phyloP scores from a whole-genome alignment of 2,888 invertebrate species.

The Andricus curvator region DNA sequence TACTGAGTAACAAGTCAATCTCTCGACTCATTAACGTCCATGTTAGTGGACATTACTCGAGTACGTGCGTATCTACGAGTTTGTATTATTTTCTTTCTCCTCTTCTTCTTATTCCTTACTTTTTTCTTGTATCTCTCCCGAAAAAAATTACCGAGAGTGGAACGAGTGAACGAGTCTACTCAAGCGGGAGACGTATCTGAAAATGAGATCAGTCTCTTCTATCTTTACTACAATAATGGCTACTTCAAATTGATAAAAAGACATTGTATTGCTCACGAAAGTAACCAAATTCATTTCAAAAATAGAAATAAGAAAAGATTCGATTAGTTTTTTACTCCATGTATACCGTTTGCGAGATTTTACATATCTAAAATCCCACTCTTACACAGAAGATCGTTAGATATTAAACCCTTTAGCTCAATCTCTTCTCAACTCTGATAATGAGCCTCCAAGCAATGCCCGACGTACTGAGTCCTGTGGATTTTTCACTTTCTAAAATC shows the following conservation, averaged over 20 bases:
- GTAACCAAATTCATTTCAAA: not conserved
- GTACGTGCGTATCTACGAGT: slow-evolving; percentile 45
- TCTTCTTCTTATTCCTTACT: not conserved
- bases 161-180: not conserved
- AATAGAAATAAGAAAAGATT: too few relatives aligned
- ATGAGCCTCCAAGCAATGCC: too few relatives aligned
- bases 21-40: slow-evolving; percentile 59
- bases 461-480: too few relatives aligned
- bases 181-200: not conserved
- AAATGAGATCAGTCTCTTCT: slow-evolving; percentile 5
- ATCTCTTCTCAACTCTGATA: too few relatives aligned
- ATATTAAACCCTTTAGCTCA: too few relatives aligned
- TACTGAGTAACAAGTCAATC: slow-evolving; percentile 64
- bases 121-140: not conserved
- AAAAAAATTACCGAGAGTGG: not conserved
- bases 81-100: slow-evolving; percentile 9
- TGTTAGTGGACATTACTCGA: slow-evolving; percentile 55
- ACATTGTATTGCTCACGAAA: not conserved
- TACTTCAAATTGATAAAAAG: not conserved
- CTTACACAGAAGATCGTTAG: too few relatives aligned
- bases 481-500: too few relatives aligned
- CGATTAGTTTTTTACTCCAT: too few relatives aligned
- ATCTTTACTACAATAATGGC: not conserved
- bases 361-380: too few relatives aligned
- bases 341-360: too few relatives aligned